Conservation (phyloP, 2,888 invertebrate genomes). For the Lathronympha strigana region DNA sequence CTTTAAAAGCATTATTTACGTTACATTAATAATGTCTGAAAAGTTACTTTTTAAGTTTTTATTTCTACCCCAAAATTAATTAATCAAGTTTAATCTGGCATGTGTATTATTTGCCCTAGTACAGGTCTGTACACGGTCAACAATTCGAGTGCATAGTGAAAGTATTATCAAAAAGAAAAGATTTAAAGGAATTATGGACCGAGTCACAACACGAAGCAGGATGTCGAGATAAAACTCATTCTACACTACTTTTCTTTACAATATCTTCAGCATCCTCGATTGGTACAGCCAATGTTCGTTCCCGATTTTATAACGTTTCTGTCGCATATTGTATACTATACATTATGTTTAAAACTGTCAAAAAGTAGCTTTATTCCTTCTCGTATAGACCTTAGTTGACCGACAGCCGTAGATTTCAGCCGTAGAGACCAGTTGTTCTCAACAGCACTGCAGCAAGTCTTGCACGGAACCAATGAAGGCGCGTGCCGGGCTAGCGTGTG, state of each 20-base stretch:
- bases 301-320: not conserved
- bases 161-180: not conserved
- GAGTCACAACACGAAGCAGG: not conserved
- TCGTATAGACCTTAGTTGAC: constrained; percentile 33
- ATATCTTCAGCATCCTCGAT: too few relatives aligned
- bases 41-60: too few relatives aligned
- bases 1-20: too few relatives aligned
- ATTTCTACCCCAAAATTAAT: too few relatives aligned
- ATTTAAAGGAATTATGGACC: constrained; percentile 7
- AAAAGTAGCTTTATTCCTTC: constrained; percentile 35
- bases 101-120: not conserved
- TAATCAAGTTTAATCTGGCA: not conserved
- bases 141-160: constrained; percentile 1
- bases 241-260: too few relatives aligned
- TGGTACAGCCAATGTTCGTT: constrained; percentile 4
- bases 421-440: constrained; percentile 60
- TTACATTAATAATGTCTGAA: too few relatives aligned
- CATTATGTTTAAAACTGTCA: not conserved
- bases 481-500: constrained; percentile 53
- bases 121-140: constrained; percentile 14
- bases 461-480: constrained; percentile 60
- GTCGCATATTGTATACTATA: not conserved
- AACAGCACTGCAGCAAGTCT: constrained; percentile 63
- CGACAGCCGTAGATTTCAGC: constrained; percentile 52
- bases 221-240: too few relatives aligned